Evolutionary conservation across 2,797 vertebrate genomes (phyloP), one percentile per base, ranked within the genome.

Genomic region (Rhinogobio ventralis): DNA sequence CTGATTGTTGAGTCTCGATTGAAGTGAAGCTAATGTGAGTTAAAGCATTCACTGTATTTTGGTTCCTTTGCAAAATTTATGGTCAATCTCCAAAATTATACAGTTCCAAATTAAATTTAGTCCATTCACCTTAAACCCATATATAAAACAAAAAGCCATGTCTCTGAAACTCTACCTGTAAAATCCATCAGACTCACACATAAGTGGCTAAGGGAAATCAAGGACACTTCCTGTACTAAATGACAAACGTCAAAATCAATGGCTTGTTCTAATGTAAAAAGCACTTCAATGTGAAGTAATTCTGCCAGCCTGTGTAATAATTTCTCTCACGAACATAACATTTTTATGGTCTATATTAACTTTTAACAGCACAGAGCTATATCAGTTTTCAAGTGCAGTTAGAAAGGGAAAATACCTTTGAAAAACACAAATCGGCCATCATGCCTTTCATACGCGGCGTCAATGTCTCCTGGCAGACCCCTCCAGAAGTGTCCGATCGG

Each of bases 401-500:
- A n/a, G 39, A 45, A 36, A 60, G 49, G 49, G 51, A 60, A 87
- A 82, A 85, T 88, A 98, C 98, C 98, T 97, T 99, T 99, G 86
- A 99, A 99, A 93, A 99, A 99, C 89, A 98, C 96, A 4, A 99
- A 99, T 79, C 92, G 96, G 39, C 98, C 98, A 0, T 99, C 98
- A 0, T 98, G 97, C 83, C 98, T 96, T 89, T 99, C 98, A 0
- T 99, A 99, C 25, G 97, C 98, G 0, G 98, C 96, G 0, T 97
- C 96, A 0, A 99, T 98, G 93, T 99, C 96, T 36, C 97, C 93
- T 0, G 98, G 98, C 7, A 99, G 95, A 13, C 98, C 98, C 36
- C 97, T 95, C 98, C 98, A 99, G 93, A 99, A 99, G 90, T 99
- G 97, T 4, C 97, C 93, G 0, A 99, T 98, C 84, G 97, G 97